Percentiles rank a stretch among this genome's conserved stretches.
Evolutionary conservation across 53 echinoderm and acorn worm genomes (phyloP).

Genomic region (Actinopyga echinites): DNA sequence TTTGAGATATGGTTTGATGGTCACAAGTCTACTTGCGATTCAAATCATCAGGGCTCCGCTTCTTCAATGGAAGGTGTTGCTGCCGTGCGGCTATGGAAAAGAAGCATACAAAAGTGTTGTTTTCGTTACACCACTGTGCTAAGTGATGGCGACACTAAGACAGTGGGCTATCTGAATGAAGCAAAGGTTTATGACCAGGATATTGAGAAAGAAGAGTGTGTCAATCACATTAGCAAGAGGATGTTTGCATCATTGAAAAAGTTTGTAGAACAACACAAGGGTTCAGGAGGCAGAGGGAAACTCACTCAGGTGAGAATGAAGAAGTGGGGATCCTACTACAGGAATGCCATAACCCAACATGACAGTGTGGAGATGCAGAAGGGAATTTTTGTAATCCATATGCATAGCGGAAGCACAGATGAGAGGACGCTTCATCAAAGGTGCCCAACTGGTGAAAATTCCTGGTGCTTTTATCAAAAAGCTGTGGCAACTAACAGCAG

Average conservation of each 20-base stretch:
- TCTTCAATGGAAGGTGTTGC: constrained; percentile 9
- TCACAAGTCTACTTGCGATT: background rate
- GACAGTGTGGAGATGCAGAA: constrained; percentile 4
- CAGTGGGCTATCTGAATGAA: constrained; percentile 11
- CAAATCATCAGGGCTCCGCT: background rate
- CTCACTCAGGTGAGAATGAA: constrained; percentile 2
- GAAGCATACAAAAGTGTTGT: constrained; percentile 1
- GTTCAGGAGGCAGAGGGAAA: background rate
- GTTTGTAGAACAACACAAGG: background rate
- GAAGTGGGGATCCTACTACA: background rate
- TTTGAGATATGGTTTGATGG: constrained; percentile 8
- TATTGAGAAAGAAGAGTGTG: background rate
- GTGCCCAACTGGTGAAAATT: background rate
- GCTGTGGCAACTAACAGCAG: background rate
- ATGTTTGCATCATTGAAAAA: constrained; percentile 6
- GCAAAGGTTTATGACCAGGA: background rate
- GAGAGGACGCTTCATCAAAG: background rate
- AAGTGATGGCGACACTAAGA: constrained; percentile 33
- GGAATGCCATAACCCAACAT: background rate
- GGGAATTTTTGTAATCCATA: background rate
- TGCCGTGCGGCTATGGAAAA: constrained; percentile 17
- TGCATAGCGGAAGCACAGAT: background rate
- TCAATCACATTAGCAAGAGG: constrained; percentile 23
- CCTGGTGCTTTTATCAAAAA: constrained; percentile 21
- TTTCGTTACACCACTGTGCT: constrained; percentile 17